These are phyloP conservation scores for Phaenicophaeus curvirostris DNA, from an alignment of 2,797 vertebrate genomes.

Conservation along the genomic window DNA sequence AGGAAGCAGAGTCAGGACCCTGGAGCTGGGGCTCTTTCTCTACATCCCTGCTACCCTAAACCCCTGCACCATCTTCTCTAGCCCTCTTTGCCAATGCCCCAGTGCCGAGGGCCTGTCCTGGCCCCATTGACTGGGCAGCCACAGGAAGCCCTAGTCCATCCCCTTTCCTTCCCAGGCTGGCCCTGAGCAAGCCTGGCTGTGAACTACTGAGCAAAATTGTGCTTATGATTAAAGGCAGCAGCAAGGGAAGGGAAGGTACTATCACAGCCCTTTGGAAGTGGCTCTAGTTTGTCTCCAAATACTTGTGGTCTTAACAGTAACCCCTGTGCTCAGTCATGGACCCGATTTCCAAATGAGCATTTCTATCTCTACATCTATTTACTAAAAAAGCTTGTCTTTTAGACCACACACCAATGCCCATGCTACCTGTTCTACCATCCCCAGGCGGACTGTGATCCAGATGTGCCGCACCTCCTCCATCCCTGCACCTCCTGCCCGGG, in stretches of 20 bases:
- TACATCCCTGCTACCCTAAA: neutral
- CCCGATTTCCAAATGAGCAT: neutral
- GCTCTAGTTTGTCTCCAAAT: neutral
- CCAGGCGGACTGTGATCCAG: neutral
- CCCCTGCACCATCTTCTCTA: neutral
- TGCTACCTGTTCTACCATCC: neutral
- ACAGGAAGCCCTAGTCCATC: neutral
- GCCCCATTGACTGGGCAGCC: neutral
- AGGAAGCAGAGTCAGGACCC: neutral
- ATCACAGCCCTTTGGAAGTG: neutral
- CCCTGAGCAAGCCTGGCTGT: neutral
- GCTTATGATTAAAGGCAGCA: neutral
- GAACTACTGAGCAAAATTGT: neutral
- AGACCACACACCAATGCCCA: accelerated
- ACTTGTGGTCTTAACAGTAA: neutral
- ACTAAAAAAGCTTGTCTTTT: neutral
- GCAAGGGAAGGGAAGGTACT: neutral
- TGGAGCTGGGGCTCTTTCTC: neutral
- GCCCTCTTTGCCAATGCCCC: neutral
- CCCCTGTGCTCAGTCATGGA: neutral
- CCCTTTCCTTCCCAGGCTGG: neutral
- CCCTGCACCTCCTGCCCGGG: neutral
- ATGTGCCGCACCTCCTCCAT: neutral
- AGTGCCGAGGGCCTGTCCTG: neutral
- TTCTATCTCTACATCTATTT: neutral